phyloP scores from a whole-genome alignment of 2,797 vertebrate genomes.

The Phrynocephalus vlangalii region DNA sequence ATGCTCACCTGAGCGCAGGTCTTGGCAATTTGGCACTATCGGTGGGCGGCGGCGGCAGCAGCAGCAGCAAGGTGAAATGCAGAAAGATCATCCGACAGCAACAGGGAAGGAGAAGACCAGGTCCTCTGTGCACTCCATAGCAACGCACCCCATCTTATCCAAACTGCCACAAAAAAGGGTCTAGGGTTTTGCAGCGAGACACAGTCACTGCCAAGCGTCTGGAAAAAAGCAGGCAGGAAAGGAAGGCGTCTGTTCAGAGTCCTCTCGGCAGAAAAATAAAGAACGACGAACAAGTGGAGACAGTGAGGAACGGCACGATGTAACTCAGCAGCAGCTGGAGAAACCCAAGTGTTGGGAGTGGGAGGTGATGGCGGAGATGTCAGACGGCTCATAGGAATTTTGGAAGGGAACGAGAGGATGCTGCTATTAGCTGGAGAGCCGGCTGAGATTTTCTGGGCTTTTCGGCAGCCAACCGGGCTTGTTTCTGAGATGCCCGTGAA shows the following conservation, averaged over 20 bases:
- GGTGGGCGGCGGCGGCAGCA: not conserved
- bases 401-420: not conserved
- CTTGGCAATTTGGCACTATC: not conserved
- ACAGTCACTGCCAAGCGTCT: not conserved
- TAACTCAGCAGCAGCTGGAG: not conserved
- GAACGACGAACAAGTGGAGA: not conserved
- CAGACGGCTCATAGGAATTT: not conserved
- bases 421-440: not conserved
- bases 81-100: slow-evolving; percentile 4
- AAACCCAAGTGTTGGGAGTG: accelerated
- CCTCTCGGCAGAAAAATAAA: not conserved
- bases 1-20: slow-evolving; percentile 19
- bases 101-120: not conserved
- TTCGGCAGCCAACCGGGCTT: not conserved
- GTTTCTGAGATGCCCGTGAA: not conserved
- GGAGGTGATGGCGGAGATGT: not conserved
- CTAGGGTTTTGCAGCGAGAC: slow-evolving; percentile 15
- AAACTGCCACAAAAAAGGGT: not conserved
- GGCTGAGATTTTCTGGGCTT: not conserved
- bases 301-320: slow-evolving; percentile 19
- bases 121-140: not conserved
- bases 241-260: not conserved
- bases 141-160: slow-evolving; percentile 10
- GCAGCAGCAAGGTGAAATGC: not conserved
- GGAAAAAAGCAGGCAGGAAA: slow-evolving; percentile 33